Base-by-base conservation (phyloP, 2,888 invertebrate species). In the Penaeus monodon region DNA sequence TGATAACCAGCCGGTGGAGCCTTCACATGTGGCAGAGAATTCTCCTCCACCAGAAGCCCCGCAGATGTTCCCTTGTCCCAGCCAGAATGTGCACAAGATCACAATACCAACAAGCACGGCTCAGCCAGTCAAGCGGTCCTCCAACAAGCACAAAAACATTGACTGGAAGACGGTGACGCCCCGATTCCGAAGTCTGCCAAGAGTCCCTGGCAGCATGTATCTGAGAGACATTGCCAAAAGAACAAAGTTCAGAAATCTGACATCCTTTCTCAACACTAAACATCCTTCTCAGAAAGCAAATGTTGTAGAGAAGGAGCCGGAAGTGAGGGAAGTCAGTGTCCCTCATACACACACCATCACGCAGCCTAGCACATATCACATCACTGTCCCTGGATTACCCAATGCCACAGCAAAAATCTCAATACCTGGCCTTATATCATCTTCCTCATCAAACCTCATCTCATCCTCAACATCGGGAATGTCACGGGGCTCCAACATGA, bases 201-300 rank as follows among this genome's bases (percentile, higher is more conserved):
- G 44, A 64, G 82, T 83, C 68, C 78, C 86, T 63, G 83, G 86
- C 27, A 83, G 64, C 57, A 86, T 63, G 27, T 83, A 83, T 29
- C 83, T 86, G 27, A 49, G 86, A 38, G 78, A 86, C 49, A 79
- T 83, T 78, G 86, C 86, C 68, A 86, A 73, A 73, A 68, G 86
- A 66, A 86, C 86, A 29, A 86, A 83, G 49, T 86, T 86, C 33
- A 68, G 82, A 44, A 83, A 86, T 49, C 33, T 86, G 24, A 77
- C 83, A 0, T 86, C 86, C 12, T 64, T 86, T 17, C 66, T 86
- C 64, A 73, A 83, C 24, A 70, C 33, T n/a, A 82, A 79, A 29
- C 63, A 57, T 10, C 27, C 29, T 17, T 29, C 33, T 8, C 38
- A 17, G n/a, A 63, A 57, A 17, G 44, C 44, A 29, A 38, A n/a